phyloP scores from a whole-genome alignment of 2,113 vertebrate genomes.

The Carollia perspicillata region DNA sequence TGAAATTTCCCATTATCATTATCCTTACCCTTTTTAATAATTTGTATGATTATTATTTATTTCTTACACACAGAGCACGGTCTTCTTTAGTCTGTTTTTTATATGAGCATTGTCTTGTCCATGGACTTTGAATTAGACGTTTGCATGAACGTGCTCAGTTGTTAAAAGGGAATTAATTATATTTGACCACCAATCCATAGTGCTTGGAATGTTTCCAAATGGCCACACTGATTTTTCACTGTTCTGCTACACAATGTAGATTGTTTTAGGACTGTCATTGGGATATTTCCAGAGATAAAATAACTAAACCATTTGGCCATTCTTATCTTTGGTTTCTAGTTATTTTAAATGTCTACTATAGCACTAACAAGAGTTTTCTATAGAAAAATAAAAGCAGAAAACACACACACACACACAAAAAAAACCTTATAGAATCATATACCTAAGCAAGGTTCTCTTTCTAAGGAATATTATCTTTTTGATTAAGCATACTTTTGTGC shows the following conservation, averaged over 20 bases:
- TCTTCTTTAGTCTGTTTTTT: neutral
- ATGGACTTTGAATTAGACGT: neutral
- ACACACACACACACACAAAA: neutral
- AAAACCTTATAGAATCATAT: neutral
- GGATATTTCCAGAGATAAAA: slow-evolving; percentile 20
- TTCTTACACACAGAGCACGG: neutral
- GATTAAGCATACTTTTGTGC: slow-evolving; percentile 18
- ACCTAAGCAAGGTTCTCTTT: slow-evolving; percentile 6
- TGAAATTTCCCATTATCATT: neutral
- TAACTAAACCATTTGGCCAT: neutral
- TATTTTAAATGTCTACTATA: slow-evolving; percentile 15
- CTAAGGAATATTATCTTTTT: slow-evolving; percentile 12
- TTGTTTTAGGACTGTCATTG: neutral
- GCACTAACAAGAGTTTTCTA: neutral
- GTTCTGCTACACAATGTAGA: neutral
- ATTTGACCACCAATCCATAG: neutral
- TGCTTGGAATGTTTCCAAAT: neutral
- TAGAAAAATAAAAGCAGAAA: neutral
- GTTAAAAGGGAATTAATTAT: neutral
- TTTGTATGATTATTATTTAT: neutral
- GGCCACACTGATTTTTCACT: neutral
- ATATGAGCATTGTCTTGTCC: neutral
- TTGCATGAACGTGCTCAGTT: neutral
- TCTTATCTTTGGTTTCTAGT: slow-evolving; percentile 32
- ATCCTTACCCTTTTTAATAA: neutral